Base-by-base conservation (phyloP, 2,113 vertebrate species). In the Bufo bufo region DNA sequence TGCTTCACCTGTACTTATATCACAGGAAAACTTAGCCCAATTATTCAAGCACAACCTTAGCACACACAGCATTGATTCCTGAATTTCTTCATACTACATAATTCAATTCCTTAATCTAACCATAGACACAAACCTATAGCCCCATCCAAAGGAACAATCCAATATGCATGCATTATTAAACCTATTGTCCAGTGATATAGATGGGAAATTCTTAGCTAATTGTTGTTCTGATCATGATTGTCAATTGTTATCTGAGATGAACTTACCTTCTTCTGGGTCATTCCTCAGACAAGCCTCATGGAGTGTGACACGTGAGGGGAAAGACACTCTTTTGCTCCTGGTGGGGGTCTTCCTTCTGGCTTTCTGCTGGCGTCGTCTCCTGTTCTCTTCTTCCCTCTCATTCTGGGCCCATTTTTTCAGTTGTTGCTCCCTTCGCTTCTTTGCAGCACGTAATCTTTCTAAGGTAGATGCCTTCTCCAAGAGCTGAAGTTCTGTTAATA, bases 391-490 rank as follows among this genome's bases (percentile, higher is more conserved):
- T 90, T 99, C 98, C 90, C 99, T 98, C 94, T 99, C 98, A 0
- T 99, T 98, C 90, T 98, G 95, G 0, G 97, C 97, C 98, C 98
- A 99, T 61, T 97, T 95, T 92, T 99, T 99, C 87, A 99, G 96
- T 95, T 99, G 98, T 95, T 99, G 98, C 0, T 96, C 95, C 14
- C 98, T 94, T 7, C 98, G 94, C 92, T 98, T 99, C 95, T 99
- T 97, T 3, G 98, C 98, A 0, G 97, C 95, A 20, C 97, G 94
- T 87, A 99, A 96, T 77, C 98, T 94, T 92, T 99, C 98, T 90
- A 99, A 92, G 1, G 98, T 99, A 85, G 98, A 97, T 91, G 97
- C 96, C 91, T 99, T 99, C 93, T 99, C 98, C 95, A 98, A 94
- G 93, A 99, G 96, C 95, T 98, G 97, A 91, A 99, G 95, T 93